A percentile compares a stretch with the other conserved stretches of the same genome.
Evolutionary conservation across 2,113 vertebrate species (phyloP).

Genomic region (Bos indicus): DNA sequence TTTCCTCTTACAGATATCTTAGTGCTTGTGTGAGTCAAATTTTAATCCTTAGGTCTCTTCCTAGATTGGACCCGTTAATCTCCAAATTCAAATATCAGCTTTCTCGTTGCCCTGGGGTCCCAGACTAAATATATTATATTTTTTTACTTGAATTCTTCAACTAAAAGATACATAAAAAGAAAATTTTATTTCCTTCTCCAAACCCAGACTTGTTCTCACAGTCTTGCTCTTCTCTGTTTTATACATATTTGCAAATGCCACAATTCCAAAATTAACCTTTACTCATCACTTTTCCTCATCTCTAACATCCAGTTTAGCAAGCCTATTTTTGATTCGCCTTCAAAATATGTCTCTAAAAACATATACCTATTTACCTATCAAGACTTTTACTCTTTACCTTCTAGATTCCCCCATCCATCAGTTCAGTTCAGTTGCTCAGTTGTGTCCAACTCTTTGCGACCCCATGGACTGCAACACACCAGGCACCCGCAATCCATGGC

Average conservation of each 20-base stretch:
- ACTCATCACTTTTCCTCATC: background rate
- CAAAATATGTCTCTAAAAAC: background rate
- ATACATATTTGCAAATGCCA: background rate
- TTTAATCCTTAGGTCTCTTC: background rate
- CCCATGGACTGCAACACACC: background rate
- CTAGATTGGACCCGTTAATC: background rate
- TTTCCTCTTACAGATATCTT: background rate
- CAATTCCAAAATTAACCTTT: background rate
- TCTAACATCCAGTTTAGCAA: background rate
- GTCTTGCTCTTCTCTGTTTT: background rate
- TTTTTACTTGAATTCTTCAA: background rate
- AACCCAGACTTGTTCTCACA: background rate
- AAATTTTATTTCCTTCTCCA: background rate
- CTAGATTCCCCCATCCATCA: background rate
- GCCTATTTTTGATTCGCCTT: background rate
- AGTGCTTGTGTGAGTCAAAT: background rate
- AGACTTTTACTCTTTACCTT: background rate
- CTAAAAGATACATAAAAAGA: background rate
- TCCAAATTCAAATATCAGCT: background rate
- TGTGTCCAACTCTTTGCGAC: accelerated
- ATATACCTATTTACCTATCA: background rate
- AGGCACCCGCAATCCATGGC: background rate
- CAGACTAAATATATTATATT: background rate
- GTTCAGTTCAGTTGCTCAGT: background rate
- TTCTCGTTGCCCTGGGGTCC: background rate